Evolutionary conservation across 2,888 invertebrate species (phyloP), one percentile per base, ranked within the genome.

Genomic region (Drosophila quinaria): DNA sequence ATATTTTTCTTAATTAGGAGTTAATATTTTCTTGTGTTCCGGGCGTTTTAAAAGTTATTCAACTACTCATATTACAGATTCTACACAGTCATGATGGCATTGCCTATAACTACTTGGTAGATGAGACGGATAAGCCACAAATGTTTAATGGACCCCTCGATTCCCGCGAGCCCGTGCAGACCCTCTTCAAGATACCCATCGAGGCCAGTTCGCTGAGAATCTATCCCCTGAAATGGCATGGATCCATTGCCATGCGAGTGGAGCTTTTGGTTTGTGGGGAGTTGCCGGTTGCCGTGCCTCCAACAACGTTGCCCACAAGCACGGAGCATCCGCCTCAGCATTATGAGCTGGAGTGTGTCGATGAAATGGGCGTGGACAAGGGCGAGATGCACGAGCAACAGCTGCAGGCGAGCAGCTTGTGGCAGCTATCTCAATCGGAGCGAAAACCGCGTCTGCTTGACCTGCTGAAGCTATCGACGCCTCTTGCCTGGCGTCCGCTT

Each of bases 141-240:
- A 94, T 95, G 33, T 97, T 97, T 93, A 94, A 95, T 78, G 97
- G 97, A 0, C 96, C 97, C 2, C 91, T 94, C 13, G 95, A 95
- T 91, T 93, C 94, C 41, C 93, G 91, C 0, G 93, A 93, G 0
- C 94, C 95, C 0, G 93, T 95, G 0, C 93, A 94, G 82, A 95
- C 96, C 81, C 94, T 95, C 83, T 95, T 98, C 72, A 92, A 94
- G 22, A 93, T 94, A 4, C 97, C 97, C 0, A 94, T 97, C 54
- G 97, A 97, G 90, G 96, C 97, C 0, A 94, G 94, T 83, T 94
- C 95, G 22, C 89, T 97, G 9, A 94, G 96, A 65, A 93, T 97
- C 64, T 94, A 94, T 74, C 97, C 97, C 0, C 92, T 95, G 29
- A 95, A 96, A 3, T 97, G 97, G 97, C 94, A 96, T 79, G 94